Conservation (phyloP, 2,113 vertebrate species). For the Peromyscus maniculatus region DNA sequence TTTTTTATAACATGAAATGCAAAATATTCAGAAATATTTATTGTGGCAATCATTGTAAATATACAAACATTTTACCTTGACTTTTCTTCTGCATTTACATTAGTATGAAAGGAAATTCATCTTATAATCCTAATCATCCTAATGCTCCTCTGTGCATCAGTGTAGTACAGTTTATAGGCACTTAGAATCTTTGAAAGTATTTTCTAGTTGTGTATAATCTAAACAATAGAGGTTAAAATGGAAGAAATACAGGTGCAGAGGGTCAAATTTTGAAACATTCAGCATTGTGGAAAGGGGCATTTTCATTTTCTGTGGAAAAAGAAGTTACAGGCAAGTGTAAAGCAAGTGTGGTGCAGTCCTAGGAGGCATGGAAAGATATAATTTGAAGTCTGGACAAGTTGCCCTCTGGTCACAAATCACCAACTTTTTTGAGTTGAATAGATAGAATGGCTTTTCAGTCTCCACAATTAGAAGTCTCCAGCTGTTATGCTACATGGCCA, state of each 20-base stretch:
- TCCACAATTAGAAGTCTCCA: conserved; percentile 26
- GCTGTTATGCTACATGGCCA: conserved; percentile 1
- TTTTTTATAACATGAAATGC: not conserved
- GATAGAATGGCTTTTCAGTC: conserved; percentile 28
- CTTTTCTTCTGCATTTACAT: not conserved
- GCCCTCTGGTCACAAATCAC: conserved; percentile 4
- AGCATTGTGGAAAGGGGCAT: not conserved
- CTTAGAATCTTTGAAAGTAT: not conserved
- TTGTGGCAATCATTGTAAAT: not conserved
- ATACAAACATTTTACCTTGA: not conserved
- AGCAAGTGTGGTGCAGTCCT: not conserved
- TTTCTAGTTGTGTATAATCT: not conserved
- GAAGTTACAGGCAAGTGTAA: conserved; percentile 17
- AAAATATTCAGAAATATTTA: not conserved
- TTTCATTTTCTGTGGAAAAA: conserved; percentile 32
- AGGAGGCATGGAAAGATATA: not conserved
- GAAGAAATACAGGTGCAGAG: not conserved
- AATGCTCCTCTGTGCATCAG: not conserved
- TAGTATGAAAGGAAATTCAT: not conserved
- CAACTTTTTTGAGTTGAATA: conserved; percentile 2
- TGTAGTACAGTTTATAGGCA: not conserved
- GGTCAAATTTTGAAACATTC: conserved; percentile 51
- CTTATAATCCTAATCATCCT: not conserved
- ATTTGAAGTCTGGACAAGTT: conserved; percentile 43
- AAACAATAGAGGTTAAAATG: not conserved